phyloP scores from a whole-genome alignment of 1,140 invertebrate genomes.

The Eciton burchellii region DNA sequence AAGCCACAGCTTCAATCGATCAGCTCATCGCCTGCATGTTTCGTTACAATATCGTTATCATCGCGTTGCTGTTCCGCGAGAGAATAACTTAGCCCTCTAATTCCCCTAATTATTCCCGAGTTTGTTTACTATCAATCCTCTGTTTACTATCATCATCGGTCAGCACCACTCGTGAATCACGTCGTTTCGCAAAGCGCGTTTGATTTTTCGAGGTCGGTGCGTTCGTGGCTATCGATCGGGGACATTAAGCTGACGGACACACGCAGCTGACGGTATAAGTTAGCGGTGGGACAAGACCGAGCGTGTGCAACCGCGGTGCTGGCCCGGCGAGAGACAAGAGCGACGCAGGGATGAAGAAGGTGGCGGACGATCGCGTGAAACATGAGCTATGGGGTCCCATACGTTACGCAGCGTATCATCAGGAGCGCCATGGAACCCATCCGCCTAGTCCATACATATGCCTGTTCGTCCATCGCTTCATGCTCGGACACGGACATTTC shows the following conservation, averaged over 20 bases:
- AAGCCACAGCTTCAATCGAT: no score
- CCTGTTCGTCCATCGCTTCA: neutral
- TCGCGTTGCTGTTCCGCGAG: no score
- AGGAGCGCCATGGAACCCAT: slow-evolving; percentile 19
- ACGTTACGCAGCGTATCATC: slow-evolving; percentile 65
- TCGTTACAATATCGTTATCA: no score
- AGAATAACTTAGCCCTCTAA: neutral
- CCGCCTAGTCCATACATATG: neutral
- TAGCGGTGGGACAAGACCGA: slow-evolving; percentile 31
- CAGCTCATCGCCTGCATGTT: no score
- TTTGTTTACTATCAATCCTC: slow-evolving; percentile 6
- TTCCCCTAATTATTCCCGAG: neutral
- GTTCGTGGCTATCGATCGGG: slow-evolving; percentile 51
- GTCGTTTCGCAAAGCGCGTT: neutral
- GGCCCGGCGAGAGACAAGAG: neutral
- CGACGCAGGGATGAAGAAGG: neutral
- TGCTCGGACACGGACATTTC: slow-evolving; percentile 52
- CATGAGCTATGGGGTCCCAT: slow-evolving; percentile 45
- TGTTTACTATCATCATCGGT: no score
- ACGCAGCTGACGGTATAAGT: slow-evolving; percentile 60
- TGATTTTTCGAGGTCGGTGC: slow-evolving; percentile 47
- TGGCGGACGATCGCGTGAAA: slow-evolving; percentile 20
- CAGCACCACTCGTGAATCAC: slow-evolving; percentile 25
- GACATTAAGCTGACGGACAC: slow-evolving; percentile 55
- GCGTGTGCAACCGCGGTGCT: slow-evolving; percentile 51